Base-by-base conservation (phyloP, 2,797 vertebrate species). In the Gadopsis marmoratus region DNA sequence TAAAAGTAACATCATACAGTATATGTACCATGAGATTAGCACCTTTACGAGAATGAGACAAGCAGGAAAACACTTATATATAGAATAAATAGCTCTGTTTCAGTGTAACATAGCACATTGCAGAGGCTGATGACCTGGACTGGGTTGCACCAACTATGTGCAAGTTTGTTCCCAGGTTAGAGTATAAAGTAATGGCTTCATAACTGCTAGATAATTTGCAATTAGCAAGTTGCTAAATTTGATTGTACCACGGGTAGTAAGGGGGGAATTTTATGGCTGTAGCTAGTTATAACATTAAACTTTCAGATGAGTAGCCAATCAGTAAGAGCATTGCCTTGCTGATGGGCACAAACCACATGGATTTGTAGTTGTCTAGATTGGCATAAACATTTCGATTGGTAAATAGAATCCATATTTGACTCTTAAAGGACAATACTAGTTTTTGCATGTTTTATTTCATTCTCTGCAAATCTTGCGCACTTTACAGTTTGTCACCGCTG, bases 131-230 rank as follows among this genome's bases (percentile, higher is more conserved):
- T 79, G 78, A 87, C 73, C 89, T 86, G 88, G 79, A 89, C 88
- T 82, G 83, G 88, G 86, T 92, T 92, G 89, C 90, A 93, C 85
- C 90, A 93, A 86, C 92, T 91, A 85, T 88, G 84, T 83, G 80
- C 86, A 86, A 86, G 84, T 90, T 90, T 91, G 87, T 91, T 92
- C 90, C 92, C 89, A 90, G 84, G 76, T 91, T 88, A 85, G 64
- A 50, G 69, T 71, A 75, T 60, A 76, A 82, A 78, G 53, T 70
- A 83, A 75, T 55, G 78, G 82, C 81, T 81, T 84, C 71, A 58
- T 61, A 37, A 85, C 78, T 78, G 79, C 74, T 72, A 39, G 67
- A 84, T 90, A 16, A 81, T 86, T 91, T 88, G 81, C 61, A 71
- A 74, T 90, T 81, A 76, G 78, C 65, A 69, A 81, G 72, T 74